Conservation (phyloP, 2,888 invertebrate species). For the Nomada flava region DNA sequence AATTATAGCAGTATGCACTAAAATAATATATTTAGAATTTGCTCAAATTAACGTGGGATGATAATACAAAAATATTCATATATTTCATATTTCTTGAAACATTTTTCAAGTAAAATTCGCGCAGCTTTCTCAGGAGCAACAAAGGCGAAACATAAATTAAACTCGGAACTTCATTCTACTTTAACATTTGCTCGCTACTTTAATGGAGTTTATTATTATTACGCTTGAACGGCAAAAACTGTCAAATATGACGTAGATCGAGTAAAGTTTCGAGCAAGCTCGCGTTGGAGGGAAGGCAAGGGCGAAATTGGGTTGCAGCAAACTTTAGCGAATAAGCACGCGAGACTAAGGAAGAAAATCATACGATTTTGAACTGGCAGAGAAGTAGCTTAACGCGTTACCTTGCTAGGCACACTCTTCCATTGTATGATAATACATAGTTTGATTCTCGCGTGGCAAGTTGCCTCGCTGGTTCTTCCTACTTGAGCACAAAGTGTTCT, state of each 20-base stretch:
- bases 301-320: not conserved
- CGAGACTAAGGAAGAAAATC: constrained; percentile 9
- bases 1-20: too few species aligned
- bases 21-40: too few species aligned
- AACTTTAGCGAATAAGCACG: not conserved
- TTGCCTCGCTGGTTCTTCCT: constrained; percentile 21
- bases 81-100: too few species aligned
- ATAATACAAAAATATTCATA: too few species aligned
- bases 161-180: not conserved
- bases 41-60: too few species aligned
- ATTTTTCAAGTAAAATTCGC: not conserved
- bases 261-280: not conserved
- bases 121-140: not conserved
- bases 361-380: constrained; percentile 9
- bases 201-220: not conserved
- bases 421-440: not conserved
- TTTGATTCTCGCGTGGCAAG: constrained; percentile 22
- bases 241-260: constrained; percentile 2
- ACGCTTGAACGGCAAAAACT: not conserved
- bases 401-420: constrained; percentile 21
- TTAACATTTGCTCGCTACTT: not conserved
- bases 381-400: constrained; percentile 31
- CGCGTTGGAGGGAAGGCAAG: not conserved
- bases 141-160: not conserved
- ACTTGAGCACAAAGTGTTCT: constrained; percentile 26